Conservation (phyloP, 2,113 vertebrate genomes). For the Phalacrocorax aristotelis region DNA sequence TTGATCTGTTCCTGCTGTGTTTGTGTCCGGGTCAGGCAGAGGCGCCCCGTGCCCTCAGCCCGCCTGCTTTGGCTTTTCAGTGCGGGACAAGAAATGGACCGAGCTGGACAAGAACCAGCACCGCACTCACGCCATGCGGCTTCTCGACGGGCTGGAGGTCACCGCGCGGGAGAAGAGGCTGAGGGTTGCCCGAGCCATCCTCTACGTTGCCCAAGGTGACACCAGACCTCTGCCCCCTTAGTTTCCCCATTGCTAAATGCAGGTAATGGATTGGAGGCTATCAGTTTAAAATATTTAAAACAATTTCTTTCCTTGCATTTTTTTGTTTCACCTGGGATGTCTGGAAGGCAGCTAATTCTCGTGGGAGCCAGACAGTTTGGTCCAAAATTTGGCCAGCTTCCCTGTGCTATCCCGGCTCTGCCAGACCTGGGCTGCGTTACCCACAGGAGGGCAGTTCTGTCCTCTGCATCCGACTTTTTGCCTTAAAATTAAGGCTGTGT, state of each 20-base stretch:
- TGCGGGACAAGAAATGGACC: constrained; percentile 88
- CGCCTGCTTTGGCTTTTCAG: constrained; percentile 63
- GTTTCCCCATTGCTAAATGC: neutral
- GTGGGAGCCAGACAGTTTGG: fast-evolving
- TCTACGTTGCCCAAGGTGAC: constrained; percentile 93
- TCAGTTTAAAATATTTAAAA: neutral
- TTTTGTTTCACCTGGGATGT: neutral
- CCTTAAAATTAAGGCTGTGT: too few relatives aligned
- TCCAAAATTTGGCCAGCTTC: neutral
- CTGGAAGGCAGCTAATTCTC: fast-evolving
- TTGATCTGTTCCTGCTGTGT: neutral
- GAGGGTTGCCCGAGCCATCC: constrained; percentile 89
- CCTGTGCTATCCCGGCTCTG: fast-evolving
- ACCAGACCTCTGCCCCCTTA: neutral
- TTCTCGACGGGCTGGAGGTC: constrained; percentile 92
- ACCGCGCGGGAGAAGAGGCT: constrained; percentile 89
- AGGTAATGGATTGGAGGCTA: too few relatives aligned
- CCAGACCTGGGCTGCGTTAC: fast-evolving
- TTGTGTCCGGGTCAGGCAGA: neutral
- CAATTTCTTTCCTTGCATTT: neutral
- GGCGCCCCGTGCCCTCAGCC: neutral
- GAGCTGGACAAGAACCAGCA: constrained; percentile 87
- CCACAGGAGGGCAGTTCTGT: neutral
- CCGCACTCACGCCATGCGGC: constrained; percentile 90
- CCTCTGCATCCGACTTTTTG: neutral